Percentiles rank a stretch among this genome's conserved stretches.
Evolutionary conservation across 2,113 vertebrate species (phyloP).

Genomic region (Sinocyclocheilus anophthalmus): DNA sequence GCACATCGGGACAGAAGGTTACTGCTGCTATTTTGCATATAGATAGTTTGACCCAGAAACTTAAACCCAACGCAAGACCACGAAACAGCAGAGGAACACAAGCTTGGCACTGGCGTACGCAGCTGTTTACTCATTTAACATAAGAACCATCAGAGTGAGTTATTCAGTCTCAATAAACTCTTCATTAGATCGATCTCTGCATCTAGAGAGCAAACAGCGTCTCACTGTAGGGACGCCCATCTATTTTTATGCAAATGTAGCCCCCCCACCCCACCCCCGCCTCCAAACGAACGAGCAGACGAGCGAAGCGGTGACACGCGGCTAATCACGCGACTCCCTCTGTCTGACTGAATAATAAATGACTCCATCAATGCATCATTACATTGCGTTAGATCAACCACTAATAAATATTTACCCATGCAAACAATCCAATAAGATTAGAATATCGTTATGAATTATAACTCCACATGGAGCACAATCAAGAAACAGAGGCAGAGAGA

Average conservation of each 20-base stretch:
- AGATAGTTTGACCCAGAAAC: slow-evolving; percentile 21
- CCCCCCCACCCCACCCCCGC: slow-evolving; percentile 10
- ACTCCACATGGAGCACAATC: slow-evolving; percentile 65
- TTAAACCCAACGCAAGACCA: no score
- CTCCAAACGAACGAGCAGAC: slow-evolving; percentile 55
- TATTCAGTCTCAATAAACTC: slow-evolving; percentile 52
- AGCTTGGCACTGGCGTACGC: background rate
- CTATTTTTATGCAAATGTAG: slow-evolving; percentile 75
- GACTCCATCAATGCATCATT: slow-evolving; percentile 81
- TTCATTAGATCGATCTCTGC: slow-evolving; percentile 57
- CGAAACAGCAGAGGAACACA: background rate
- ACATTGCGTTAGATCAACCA: slow-evolving; percentile 77
- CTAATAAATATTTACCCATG: slow-evolving; percentile 81
- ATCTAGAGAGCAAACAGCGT: slow-evolving; percentile 38
- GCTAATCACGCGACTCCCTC: slow-evolving; percentile 72
- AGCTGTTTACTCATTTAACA: background rate
- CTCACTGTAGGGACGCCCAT: slow-evolving; percentile 50
- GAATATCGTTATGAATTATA: slow-evolving; percentile 73
- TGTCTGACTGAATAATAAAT: slow-evolving; percentile 82
- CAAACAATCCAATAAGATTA: slow-evolving; percentile 80
- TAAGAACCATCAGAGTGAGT: slow-evolving; percentile 17
- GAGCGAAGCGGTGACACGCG: slow-evolving; percentile 64
- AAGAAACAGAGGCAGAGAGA: slow-evolving; percentile 28
- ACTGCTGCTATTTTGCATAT: slow-evolving; percentile 30
- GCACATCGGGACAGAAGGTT: background rate